Percentiles rank a stretch among this genome's conserved stretches.
Conservation (phyloP, 2,113 vertebrate genomes). For the Rhinoderma darwinii region DNA sequence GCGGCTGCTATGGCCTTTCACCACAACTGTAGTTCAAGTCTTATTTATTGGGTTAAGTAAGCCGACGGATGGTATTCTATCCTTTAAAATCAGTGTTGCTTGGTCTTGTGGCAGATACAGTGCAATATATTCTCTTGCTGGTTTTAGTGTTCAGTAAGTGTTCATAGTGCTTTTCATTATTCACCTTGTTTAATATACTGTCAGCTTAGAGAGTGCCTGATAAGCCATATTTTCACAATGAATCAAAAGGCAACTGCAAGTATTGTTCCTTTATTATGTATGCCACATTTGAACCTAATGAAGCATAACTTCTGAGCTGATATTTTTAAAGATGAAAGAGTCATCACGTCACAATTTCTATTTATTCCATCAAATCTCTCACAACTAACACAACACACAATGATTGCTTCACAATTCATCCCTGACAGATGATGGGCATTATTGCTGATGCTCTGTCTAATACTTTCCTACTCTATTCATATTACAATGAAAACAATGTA, state of each 20-base stretch:
- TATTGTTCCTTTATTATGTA: slow-evolving; percentile 71
- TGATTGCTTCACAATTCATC: slow-evolving; percentile 63
- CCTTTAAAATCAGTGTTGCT: no score
- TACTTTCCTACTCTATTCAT: slow-evolving; percentile 41
- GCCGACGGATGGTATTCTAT: no score
- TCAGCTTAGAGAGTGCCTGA: slow-evolving; percentile 68
- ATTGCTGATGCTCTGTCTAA: slow-evolving; percentile 60
- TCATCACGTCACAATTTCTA: slow-evolving; percentile 70
- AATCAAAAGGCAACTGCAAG: slow-evolving; percentile 65
- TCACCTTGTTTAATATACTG: slow-evolving; percentile 71
- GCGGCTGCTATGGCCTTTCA: no score
- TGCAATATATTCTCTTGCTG: background rate
- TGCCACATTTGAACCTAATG: slow-evolving; percentile 75
- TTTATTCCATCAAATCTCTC: slow-evolving; percentile 71
- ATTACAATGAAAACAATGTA: slow-evolving; percentile 62
- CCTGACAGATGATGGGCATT: slow-evolving; percentile 63
- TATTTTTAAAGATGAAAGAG: slow-evolving; percentile 73
- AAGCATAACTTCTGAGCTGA: slow-evolving; percentile 71
- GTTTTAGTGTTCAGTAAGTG: slow-evolving; percentile 54
- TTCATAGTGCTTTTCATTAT: slow-evolving; percentile 70
- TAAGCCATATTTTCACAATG: slow-evolving; percentile 66
- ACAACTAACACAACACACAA: slow-evolving; percentile 64
- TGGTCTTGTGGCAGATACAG: background rate
- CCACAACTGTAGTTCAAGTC: no score
- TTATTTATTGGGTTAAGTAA: no score